A percentile compares a stretch with the other conserved stretches of the same genome.
These are phyloP conservation scores for Cryptus armator DNA, from an alignment of 2,888 invertebrate species.

Conservation along the genomic window DNA sequence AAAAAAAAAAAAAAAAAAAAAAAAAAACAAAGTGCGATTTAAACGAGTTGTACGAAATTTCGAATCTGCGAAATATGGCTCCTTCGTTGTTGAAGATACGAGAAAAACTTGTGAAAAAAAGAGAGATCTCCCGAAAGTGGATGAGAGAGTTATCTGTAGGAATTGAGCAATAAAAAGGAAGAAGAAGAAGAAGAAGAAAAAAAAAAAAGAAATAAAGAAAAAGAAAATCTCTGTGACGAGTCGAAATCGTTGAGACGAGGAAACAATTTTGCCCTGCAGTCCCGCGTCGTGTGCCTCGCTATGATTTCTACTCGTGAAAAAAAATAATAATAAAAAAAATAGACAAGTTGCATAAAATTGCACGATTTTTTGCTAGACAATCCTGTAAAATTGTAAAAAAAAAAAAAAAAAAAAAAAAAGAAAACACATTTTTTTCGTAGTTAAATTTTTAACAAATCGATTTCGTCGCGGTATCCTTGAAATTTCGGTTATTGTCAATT, in stretches of 20 bases:
- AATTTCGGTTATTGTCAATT: background rate
- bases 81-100: background rate
- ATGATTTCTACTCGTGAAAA: slow-evolving; percentile 60
- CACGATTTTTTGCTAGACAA: background rate
- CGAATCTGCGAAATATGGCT: slow-evolving; percentile 15
- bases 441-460: background rate
- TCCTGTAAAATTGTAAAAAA: background rate
- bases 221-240: slow-evolving; percentile 9
- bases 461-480: background rate
- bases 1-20: background rate
- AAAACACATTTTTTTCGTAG: background rate
- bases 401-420: background rate
- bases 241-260: slow-evolving; percentile 21
- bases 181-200: slow-evolving; percentile 16
- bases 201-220: background rate
- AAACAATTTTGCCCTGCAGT: slow-evolving; percentile 51
- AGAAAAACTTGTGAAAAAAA: slow-evolving; percentile 14
- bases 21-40: slow-evolving; percentile 56
- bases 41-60: slow-evolving; percentile 17
- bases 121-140: slow-evolving; percentile 19
- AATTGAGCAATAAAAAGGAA: slow-evolving; percentile 69
- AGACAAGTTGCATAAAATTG: slow-evolving; percentile 1
- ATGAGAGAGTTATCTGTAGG: slow-evolving; percentile 63
- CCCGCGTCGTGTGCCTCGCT: slow-evolving; percentile 66
- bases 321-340: slow-evolving; percentile 3